Evolutionary conservation across 2,113 vertebrate species (phyloP), one percentile per base, ranked within the genome.

Genomic region (Brachionichthys hirsutus): DNA sequence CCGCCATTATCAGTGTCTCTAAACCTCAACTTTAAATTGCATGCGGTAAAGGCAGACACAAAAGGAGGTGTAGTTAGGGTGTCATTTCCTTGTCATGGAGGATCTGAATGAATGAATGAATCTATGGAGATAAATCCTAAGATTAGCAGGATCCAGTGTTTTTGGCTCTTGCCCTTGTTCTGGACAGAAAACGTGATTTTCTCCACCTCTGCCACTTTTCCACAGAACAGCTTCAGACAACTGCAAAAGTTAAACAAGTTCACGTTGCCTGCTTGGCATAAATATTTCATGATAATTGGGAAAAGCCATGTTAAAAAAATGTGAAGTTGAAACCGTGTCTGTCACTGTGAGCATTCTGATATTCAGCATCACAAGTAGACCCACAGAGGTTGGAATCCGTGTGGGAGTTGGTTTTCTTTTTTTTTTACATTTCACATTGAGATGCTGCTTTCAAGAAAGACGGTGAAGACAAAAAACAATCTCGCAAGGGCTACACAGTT

Each of bases 341-440:
- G 24, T 50, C 13, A 34, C 18, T 52, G 6, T 60, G 70, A 40
- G n/a, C 14, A 12, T 42, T 19, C 6, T 34, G 40, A 55, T 68
- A 18, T 54, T 54, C 36, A 47, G 16, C 30, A 64, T 56, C 19
- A 41, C n/a, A 24, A 54, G 44, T n/a, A 55, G 30, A 56, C 38
- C 36, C 41, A 35, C 54, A 63, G 34, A 66, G 47, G 18, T n/a
- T 13, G 43, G 52, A 70, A 64, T 47, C 56, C 64, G 67, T 10
- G 70, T 79, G 73, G 70, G 80, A 79, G 65, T 61, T 2, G 47
- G 12, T 54, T 16, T 22, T 9, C 30, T 24, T 38, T 61, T 35
- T 44, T 53, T 20, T 66, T n/a, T n/a, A n/a, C n/a, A n/a, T n/a
- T 12, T 68, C 16, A 67, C 66, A 59, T 52, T 52, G 20, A 13